A percentile compares a stretch with the other conserved stretches of the same genome.
Conservation (phyloP, 2,113 vertebrate species). For the Atrichornis clamosus region DNA sequence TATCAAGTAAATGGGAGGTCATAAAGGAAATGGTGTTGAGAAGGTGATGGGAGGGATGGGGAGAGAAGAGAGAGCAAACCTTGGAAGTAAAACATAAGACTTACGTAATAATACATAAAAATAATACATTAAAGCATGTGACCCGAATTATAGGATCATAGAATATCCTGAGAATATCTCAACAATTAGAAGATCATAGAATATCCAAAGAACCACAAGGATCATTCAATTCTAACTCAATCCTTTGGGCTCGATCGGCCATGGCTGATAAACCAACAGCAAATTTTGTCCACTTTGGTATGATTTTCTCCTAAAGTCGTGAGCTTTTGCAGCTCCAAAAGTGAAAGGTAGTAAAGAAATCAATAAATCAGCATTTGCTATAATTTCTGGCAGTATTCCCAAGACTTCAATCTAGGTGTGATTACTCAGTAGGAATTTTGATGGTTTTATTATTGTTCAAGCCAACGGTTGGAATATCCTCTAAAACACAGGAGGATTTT, state of each 20-base stretch:
- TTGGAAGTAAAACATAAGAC: not conserved
- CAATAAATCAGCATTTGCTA: not conserved
- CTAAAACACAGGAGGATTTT: not conserved
- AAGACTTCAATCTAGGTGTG: not conserved
- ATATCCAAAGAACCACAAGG: not conserved
- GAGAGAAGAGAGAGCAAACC: not conserved
- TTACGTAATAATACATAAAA: too few relatives aligned
- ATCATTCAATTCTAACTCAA: not conserved
- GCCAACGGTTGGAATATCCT: not conserved
- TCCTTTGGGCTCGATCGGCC: not conserved
- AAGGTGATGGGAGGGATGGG: not conserved
- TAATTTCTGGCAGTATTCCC: not conserved
- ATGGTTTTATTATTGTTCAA: not conserved
- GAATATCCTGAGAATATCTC: not conserved
- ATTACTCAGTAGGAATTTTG: not conserved
- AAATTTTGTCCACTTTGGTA: not conserved
- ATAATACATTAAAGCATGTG: not conserved
- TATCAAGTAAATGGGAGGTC: not conserved
- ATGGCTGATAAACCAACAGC: not conserved
- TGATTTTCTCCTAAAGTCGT: not conserved
- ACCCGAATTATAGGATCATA: not conserved
- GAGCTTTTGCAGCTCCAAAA: not conserved
- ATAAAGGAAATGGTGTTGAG: not conserved
- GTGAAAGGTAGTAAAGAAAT: accelerated
- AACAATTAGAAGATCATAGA: not conserved